Base-by-base conservation (phyloP, 2,888 invertebrate species). In the Andrena dorsata region DNA sequence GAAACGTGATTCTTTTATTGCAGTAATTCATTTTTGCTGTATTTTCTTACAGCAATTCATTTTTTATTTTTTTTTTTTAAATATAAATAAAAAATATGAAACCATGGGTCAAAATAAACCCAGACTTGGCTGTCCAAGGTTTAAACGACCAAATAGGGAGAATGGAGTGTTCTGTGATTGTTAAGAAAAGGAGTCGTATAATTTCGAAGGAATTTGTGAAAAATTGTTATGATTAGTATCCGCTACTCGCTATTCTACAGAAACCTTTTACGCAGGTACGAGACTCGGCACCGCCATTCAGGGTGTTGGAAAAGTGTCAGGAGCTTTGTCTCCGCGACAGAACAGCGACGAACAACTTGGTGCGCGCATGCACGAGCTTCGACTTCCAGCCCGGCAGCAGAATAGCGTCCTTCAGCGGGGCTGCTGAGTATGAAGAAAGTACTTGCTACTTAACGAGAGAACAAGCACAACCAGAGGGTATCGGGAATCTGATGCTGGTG, bases 341-440 rank as follows among this genome's bases (percentile, higher is more conserved):
- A 83, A 95, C 95, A 0, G 95, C 95, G 4, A 96, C 96, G 10
- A 97, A 97, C 93, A 97, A 98, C 93, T 95, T 98, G 64, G 97
- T 98, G 26, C 95, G 98, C 85, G 96, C 97, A 1, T 98, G 98
- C 93, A 96, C 97, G 82, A 98, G 98, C 61, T 98, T 98, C 88
- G 98, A 98, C 94, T 98, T 98, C 92, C 97, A 98, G 94, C 98
- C 98, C 0, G 98, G 98, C 76, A 97, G 97, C 86, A 95, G 98
- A 53, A 97, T 97, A 85, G 97, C 97, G 47, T 97, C 97, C 0
- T 98, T 97, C 90, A 97, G 97, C 86, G 95, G 95, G 0, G 96
- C 96, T 84, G 96, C 97, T 0, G 98, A 98, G 91, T 98, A 97
- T 91, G 98, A 98, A 91, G 98, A 98, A 92, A 98, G 98, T 13